Evolutionary conservation across 2,113 vertebrate species (phyloP), one percentile per base, ranked within the genome.

Genomic region (Cinclus mexicanus): DNA sequence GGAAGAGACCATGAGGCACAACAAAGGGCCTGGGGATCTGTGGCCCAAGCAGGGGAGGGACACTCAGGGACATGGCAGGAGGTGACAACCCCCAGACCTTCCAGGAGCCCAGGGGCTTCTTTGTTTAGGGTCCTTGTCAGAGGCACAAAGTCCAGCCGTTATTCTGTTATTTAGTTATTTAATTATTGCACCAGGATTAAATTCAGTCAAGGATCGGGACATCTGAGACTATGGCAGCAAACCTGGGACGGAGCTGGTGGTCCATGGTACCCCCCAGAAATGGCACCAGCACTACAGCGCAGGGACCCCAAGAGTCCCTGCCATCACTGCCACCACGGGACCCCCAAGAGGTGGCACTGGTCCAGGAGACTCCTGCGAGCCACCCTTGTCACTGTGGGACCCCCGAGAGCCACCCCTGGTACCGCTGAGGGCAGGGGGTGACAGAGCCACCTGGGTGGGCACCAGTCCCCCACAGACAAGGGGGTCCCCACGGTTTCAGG

Each of bases 21-120:
- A 9, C 28, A 33, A 33, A 41, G 29, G 46, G 46, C 74, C 57
- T 41, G 35, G 57, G 75, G 10, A 79, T 2, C 9, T 39, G 53
- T 18, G 64, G 42, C 22, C 28, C 29, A 5, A 29, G 4, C 7
- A 0, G 6, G 53, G 18, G 23, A 41, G 64, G 35, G 65, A 69
- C 53, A n/a, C 14, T 3, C 0, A 2, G 64, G 44, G 53, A 50
- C 53, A 12, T 0, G 4, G 50, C 47, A 10, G 10, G 26, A 44
- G n/a, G 52, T 25, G 63, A 68, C 42, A 39, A n/a, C 4, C 11
- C 28, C 55, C 44, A 28, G 18, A 10, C 3, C 8, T 10, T 11
- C 14, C 65, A 37, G 35, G 35, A 37, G 11, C 79, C 55, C 29
- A 6, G 24, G 14, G 5, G 12, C 15, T 60, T 31, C 31, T 44